These are phyloP conservation scores for Petrolisthes manimaculis DNA, from an alignment of 2,888 invertebrate genomes.

Conservation along the genomic window DNA sequence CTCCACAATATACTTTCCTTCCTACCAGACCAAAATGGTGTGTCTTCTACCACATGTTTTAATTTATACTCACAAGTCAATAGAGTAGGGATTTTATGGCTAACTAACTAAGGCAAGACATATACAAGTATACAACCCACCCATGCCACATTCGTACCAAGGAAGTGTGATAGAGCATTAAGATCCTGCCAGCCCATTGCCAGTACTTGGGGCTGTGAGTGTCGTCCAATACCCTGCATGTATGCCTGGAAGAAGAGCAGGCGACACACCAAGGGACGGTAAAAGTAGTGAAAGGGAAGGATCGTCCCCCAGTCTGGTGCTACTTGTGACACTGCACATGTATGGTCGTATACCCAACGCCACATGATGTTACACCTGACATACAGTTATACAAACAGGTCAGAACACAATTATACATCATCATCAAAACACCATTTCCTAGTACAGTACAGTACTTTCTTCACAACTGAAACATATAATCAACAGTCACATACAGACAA, in stretches of 20 bases:
- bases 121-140: not conserved
- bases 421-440: too few species aligned
- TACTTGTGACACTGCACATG: slow-evolving; percentile 29
- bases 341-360: slow-evolving; percentile 42
- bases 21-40: not conserved
- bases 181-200: slow-evolving; percentile 34
- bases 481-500: too few species aligned
- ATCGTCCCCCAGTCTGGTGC: slow-evolving; percentile 41
- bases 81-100: too few species aligned
- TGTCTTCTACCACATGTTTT: not conserved
- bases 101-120: not conserved
- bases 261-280: slow-evolving; percentile 42
- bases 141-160: slow-evolving; percentile 27
- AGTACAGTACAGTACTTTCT: not conserved
- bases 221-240: slow-evolving; percentile 51
- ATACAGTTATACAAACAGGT: not conserved
- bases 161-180: slow-evolving; percentile 24
- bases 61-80: not conserved
- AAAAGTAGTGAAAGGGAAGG: slow-evolving; percentile 51
- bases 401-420: too few species aligned
- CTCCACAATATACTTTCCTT: too few species aligned
- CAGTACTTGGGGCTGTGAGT: slow-evolving; percentile 34
- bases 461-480: too few species aligned
- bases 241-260: slow-evolving; percentile 36
- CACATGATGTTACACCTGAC: slow-evolving; percentile 57